Base-by-base conservation (phyloP, 2,797 vertebrate genomes). In the Coregonus suidteri region DNA sequence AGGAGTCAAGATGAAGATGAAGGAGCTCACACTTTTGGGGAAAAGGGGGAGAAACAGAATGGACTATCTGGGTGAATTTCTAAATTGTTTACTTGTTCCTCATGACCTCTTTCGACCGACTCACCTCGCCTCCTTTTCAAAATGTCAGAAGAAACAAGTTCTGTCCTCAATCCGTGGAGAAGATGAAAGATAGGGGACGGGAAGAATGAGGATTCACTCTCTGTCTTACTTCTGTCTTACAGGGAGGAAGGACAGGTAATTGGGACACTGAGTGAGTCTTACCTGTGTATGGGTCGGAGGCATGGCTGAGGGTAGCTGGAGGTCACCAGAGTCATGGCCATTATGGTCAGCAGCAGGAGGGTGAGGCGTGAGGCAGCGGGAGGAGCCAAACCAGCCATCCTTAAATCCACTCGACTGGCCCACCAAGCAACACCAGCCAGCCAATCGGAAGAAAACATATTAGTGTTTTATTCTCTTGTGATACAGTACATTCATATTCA, bases 241-340 rank as follows among this genome's bases (percentile, higher is more conserved):
- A 25, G 20, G 20, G 9, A 25, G 41, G 11, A 47, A 47, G 41
- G 41, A 47, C 9, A 47, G 9, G 41, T 41, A 3, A 47, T 47
- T 11, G 41, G 41, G 41, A 47, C 9, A 11, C 41, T 47, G 9
- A 2, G 54, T 59, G 1, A n/a, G 59, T 25, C 20, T 66, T 81
- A 88, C 87, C 81, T 78, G 37, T 76, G 91, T 86, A 92, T 89
- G 71, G 88, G 80, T 79, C 79, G 84, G 5, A 88, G 78, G n/a
- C 68, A 89, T 76, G 88, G 76, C 20, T 88, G 93, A 25, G 93
- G 92, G 75, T 91, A 92, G 71, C 91, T 91, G 31, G 89, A 89
- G 4, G 88, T 88, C 81, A 88, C 52, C 69, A 89, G 9, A 56
- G 83, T 90, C 81, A 90, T 79, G 76, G 81, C 83, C 86, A 94